Evolutionary conservation across 2,888 invertebrate genomes (phyloP).

Genomic region (Platycheirus rosarum): DNA sequence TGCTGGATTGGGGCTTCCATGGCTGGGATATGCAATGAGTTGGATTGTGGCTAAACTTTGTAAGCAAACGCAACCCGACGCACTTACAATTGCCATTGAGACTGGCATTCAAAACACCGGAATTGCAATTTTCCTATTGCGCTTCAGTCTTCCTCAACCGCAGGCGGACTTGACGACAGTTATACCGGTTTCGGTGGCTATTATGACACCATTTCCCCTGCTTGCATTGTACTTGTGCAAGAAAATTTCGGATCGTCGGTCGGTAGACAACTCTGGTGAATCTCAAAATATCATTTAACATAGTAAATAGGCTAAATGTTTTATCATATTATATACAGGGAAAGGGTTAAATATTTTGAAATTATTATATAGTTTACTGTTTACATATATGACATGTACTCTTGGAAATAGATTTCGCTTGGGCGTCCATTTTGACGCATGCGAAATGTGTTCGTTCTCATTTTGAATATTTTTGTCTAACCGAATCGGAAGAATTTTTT

Average conservation of each 20-base stretch:
- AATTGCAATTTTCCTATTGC: constrained; percentile 92
- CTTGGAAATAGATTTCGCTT: no score
- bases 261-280: constrained; percentile 2
- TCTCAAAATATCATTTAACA: constrained; percentile 42
- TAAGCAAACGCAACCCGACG: constrained; percentile 86
- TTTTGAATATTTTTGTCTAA: background rate
- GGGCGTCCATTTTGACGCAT: constrained; percentile 2
- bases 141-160: constrained; percentile 91
- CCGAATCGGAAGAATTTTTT: background rate
- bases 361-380: no score
- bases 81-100: constrained; percentile 95
- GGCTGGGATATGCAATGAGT: constrained; percentile 90
- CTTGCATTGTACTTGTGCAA: constrained; percentile 84
- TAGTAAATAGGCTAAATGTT: no score
- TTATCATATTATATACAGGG: no score
- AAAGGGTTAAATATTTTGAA: no score
- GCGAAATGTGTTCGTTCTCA: background rate
- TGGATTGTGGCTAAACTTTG: constrained; percentile 85
- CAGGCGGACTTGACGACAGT: constrained; percentile 95
- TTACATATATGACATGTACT: no score
- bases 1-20: constrained; percentile 91
- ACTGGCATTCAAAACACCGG: constrained; percentile 97
- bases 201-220: constrained; percentile 96
- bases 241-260: constrained; percentile 71
- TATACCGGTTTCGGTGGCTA: constrained; percentile 94